Percentiles rank a stretch among this genome's conserved stretches.
phyloP scores from a whole-genome alignment of 2,888 invertebrate species.

The Heliconius hortense region DNA sequence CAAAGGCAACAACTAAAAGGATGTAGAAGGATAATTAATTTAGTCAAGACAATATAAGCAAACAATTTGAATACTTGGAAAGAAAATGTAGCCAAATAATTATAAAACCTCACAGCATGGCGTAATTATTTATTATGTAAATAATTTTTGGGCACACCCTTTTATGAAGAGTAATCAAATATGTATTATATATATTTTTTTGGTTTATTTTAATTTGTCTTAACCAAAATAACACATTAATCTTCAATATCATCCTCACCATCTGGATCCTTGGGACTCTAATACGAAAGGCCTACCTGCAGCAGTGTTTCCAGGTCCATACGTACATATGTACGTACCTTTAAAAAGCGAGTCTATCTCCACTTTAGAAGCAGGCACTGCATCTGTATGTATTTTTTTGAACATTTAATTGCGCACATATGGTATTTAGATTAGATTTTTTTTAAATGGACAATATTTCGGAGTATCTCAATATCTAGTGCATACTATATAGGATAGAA shows the following conservation, averaged over 20 bases:
- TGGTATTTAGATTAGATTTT: too few relatives aligned
- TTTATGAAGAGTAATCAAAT: not conserved
- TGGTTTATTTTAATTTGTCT: not conserved
- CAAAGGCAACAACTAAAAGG: not conserved
- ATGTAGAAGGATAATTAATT: conserved; percentile 4
- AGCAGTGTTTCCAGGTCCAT: too few relatives aligned
- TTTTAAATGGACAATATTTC: too few relatives aligned
- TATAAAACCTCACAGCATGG: not conserved
- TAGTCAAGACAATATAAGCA: not conserved
- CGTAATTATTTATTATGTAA: not conserved
- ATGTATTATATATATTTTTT: not conserved
- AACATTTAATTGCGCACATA: too few relatives aligned
- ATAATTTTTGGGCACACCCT: not conserved
- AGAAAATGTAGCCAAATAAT: conserved; percentile 2
- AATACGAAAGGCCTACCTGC: too few relatives aligned
- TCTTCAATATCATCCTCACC: not conserved
- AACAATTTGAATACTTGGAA: not conserved
- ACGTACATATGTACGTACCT: too few relatives aligned
- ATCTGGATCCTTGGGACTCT: too few relatives aligned
- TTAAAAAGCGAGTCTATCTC: too few relatives aligned
- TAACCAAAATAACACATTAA: not conserved
- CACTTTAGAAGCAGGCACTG: too few relatives aligned
- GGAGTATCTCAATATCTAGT: too few relatives aligned
- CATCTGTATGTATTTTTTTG: too few relatives aligned
- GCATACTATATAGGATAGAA: too few relatives aligned